Conservation (phyloP, 1,140 invertebrate species). For the Diorhabda carinulata region DNA sequence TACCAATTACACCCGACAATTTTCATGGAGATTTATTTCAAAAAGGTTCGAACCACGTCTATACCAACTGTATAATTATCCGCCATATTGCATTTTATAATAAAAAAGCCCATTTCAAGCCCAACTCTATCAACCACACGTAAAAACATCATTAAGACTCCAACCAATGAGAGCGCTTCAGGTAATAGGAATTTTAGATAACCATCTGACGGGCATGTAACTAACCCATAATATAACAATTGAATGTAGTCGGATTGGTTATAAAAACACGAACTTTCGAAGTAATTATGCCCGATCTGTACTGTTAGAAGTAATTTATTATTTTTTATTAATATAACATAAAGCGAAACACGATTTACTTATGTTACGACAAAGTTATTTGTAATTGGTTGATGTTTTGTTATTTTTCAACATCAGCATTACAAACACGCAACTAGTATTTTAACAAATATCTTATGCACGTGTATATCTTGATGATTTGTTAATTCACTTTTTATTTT, state of each 20-base stretch:
- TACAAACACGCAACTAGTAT: too few relatives aligned
- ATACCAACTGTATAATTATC: conserved; percentile 33
- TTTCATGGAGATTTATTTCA: conserved; percentile 25
- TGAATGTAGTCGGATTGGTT: neutral
- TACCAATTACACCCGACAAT: conserved; percentile 25
- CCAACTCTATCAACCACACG: conserved; percentile 41
- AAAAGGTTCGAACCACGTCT: conserved; percentile 29
- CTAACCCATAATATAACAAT: conserved; percentile 19
- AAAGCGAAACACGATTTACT: too few relatives aligned
- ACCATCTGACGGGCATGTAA: conserved; percentile 32
- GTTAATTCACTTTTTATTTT: too few relatives aligned
- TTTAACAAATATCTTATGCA: too few relatives aligned
- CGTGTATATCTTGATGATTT: too few relatives aligned
- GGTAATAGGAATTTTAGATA: conserved; percentile 44
- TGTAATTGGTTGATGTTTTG: too few relatives aligned
- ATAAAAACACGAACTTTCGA: too few relatives aligned
- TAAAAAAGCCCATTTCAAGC: conserved; percentile 44
- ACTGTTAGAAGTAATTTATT: too few relatives aligned
- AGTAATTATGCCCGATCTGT: too few relatives aligned
- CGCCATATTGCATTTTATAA: conserved; percentile 46
- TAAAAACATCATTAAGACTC: conserved; percentile 46
- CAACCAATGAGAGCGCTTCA: conserved; percentile 43
- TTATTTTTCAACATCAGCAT: too few relatives aligned
- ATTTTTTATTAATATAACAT: too few relatives aligned
- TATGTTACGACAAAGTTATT: too few relatives aligned